Evolutionary conservation across 2,888 invertebrate species (phyloP).

Genomic region (Leucophora obtusa): DNA sequence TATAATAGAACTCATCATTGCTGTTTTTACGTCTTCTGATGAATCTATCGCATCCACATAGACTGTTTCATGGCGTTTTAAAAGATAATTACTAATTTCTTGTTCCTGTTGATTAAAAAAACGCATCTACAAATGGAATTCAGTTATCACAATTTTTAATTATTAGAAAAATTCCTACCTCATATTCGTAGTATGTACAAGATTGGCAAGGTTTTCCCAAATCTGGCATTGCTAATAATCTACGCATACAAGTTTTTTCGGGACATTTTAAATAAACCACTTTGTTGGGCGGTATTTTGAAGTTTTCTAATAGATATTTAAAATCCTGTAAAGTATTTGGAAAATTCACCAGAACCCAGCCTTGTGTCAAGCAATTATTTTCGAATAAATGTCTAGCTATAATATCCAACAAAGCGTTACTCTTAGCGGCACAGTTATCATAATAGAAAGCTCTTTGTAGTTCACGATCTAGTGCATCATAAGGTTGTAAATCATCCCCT

Average conservation of each 20-base stretch:
- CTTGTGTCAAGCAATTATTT: conserved; percentile 80
- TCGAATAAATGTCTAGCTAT: conserved; percentile 72
- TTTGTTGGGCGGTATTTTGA: conserved; percentile 81
- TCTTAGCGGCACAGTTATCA: conserved; percentile 67
- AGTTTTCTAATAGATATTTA: conserved; percentile 79
- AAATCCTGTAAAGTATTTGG: conserved; percentile 81
- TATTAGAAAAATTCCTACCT: conserved; percentile 58
- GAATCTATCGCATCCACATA: conserved; percentile 68
- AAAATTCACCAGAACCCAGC: conserved; percentile 82
- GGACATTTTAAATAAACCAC: conserved; percentile 73
- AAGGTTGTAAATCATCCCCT: conserved; percentile 53
- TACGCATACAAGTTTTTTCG: conserved; percentile 69
- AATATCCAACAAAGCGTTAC: conserved; percentile 69
- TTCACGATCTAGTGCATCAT: conserved; percentile 64
- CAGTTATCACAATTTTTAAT: background rate
- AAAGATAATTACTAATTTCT: conserved; percentile 70
- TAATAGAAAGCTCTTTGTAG: conserved; percentile 68
- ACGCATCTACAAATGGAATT: conserved; percentile 67
- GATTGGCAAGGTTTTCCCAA: conserved; percentile 68
- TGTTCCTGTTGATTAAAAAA: conserved; percentile 69
- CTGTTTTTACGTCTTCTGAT: conserved; percentile 68
- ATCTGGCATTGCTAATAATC: conserved; percentile 68
- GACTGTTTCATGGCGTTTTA: conserved; percentile 70
- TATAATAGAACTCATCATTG: conserved; percentile 68
- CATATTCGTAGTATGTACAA: conserved; percentile 67